phyloP scores from a whole-genome alignment of 2,113 vertebrate species.

The Gavialis gangeticus region DNA sequence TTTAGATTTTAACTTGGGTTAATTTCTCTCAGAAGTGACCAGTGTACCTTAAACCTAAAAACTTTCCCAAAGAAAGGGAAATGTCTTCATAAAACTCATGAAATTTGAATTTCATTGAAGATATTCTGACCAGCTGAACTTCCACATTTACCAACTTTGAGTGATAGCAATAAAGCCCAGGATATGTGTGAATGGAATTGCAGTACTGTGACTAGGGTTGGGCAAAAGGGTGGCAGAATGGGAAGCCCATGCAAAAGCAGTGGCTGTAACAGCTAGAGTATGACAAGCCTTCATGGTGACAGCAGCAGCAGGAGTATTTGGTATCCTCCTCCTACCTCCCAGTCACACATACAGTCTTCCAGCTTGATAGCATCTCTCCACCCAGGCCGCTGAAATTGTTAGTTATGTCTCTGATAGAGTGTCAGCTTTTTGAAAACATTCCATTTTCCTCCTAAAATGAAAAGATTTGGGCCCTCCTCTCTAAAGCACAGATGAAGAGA shows the following conservation, averaged over 20 bases:
- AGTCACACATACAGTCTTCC: too few species aligned
- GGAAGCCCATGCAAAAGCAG: too few species aligned
- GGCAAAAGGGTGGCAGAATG: too few species aligned
- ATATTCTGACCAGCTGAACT: not conserved
- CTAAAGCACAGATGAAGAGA: too few species aligned
- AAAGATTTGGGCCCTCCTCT: not conserved
- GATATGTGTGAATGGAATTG: not conserved
- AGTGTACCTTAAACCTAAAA: not conserved
- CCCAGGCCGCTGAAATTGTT: too few species aligned
- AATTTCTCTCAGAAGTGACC: not conserved
- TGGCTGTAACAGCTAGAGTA: too few species aligned
- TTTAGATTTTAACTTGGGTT: not conserved
- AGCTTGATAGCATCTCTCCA: too few species aligned
- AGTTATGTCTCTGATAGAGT: not conserved
- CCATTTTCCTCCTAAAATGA: not conserved
- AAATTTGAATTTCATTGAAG: too few species aligned
- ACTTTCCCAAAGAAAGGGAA: not conserved
- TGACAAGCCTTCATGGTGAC: too few species aligned
- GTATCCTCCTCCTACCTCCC: too few species aligned
- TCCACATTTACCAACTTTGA: too few species aligned
- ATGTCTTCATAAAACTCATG: not conserved
- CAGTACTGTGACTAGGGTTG: not conserved
- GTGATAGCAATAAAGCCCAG: not conserved
- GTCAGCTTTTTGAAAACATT: not conserved
- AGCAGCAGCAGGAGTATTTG: too few species aligned